Evolutionary conservation across 2,797 vertebrate genomes (phyloP), one percentile per base, ranked within the genome.

Genomic region (Scleropages formosus): DNA sequence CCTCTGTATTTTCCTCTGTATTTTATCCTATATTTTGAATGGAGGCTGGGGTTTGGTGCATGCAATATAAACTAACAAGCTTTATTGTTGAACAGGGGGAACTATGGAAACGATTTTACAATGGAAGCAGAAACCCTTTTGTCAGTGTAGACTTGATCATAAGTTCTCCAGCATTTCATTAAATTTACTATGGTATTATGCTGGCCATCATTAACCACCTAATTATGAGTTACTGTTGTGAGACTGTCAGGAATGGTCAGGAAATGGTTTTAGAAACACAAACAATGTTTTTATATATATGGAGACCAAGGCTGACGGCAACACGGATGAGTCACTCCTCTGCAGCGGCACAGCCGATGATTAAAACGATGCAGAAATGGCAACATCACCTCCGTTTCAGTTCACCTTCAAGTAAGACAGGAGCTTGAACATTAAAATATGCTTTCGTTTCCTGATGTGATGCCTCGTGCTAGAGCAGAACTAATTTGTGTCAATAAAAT

Each of bases 311-410:
- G 27, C 68, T 62, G 77, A 79, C 62, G 13, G 44, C 58, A 62
- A 53, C 49, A 27, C 51, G 65, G 86, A 89, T 91, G 90, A 92
- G 80, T 93, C 89, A 91, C 86, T 84, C 86, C 74, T 76, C 85
- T 84, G 88, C 87, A 88, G 86, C 77, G 80, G 80, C 75, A 75
- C 4, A 0, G 74, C 77, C 64, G 76, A 61, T 73, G 79, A 87
- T 89, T 88, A 77, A 85, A 66, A n/a, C 24, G 22, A 44, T 24
- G 46, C n/a, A n/a, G 39, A 24, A 26, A 46, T 8, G 4, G 27
- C 31, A 60, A 51, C 11, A 27, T 71, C 63, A 64, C 26, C n/a
- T 68, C 47, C 51, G 47, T 51, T 26, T 69, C 69, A 49, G 8
- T 26, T 20, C 66, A 69, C 22, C 66, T 53, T 69, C 22, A 69